Evolutionary conservation across 2,113 vertebrate genomes (phyloP), one percentile per base, ranked within the genome.

Genomic region (Halcyon malimbica): DNA sequence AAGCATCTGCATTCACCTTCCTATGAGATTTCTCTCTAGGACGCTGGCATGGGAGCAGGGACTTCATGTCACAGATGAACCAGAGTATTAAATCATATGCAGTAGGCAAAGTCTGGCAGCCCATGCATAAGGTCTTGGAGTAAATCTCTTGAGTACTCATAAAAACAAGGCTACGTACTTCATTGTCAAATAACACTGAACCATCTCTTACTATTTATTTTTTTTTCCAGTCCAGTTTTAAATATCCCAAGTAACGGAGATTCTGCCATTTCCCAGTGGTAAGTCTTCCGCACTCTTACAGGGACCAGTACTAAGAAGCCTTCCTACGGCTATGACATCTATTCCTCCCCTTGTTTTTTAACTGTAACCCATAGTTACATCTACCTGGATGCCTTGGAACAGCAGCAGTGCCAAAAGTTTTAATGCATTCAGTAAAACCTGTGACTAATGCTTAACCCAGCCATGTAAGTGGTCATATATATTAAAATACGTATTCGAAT

Each of bases 31-130:
- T 63, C 51, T 29, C 18, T 71, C 25, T 28, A 65, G 76, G 35
- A 93, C 39, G 56, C 44, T 42, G 59, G 80, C 48, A 44, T 35
- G 31, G 21, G 57, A 84, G 48, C 18, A 20, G 69, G 29, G 39
- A 81, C 57, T 89, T 96, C 13, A 82, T 84, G 92, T 92, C 64
- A 78, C 35, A 90, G 88, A 68, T 57, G 48, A 93, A 21, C 63
- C 39, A 20, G 53, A 9, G 3, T 50, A 39, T 82, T 92, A 87
- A 90, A 89, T 68, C 67, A 79, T 4, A 39, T 1, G 16, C 39
- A 89, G 77, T 48, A 95, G 77, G 80, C 92, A 18, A 71, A 78
- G 28, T 53, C 56, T 84, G 65, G 57, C 70, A 92, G 85, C 16
- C 33, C 60, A 44, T 35, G n/a, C 29, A 10, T 48, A 41, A 90